Evolutionary conservation across 2,888 invertebrate species (phyloP), one percentile per base, ranked within the genome.

Genomic region (Diploptera punctata): DNA sequence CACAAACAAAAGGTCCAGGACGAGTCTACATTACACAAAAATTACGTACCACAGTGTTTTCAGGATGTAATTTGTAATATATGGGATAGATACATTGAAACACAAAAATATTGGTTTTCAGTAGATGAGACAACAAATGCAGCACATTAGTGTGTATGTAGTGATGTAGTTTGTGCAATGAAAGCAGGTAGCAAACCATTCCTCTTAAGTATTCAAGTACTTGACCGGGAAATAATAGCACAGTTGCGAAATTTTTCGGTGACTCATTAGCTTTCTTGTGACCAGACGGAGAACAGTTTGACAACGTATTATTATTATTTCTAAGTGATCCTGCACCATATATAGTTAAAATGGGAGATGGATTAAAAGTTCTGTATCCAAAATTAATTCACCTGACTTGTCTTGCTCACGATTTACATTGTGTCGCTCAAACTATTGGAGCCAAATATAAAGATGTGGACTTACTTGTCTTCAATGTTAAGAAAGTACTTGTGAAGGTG

Each of bases 281-380:
- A 1, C 3, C 52, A 52, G 52, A 18, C 18, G 3, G 3, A 21
- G 52, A 16, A 52, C 1, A 52, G 18, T 2, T 16, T 52, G 2
- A 52, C 52, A 52, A 52, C 18, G 52, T n/a, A n/a, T n/a, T 52
- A 52, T 3, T 2, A 52, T 52, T 52, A 52, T 52, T 52, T 52
- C 52, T 3, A 1, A 52, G 52, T 52, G 52, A 52, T 1, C 1
- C 1, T 52, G 52, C n/a, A n/a, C n/a, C n/a, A n/a, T n/a, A n/a
- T n/a, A n/a, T n/a, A n/a, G n/a, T n/a, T n/a, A n/a, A n/a, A 1
- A 1, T 18, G 16, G 18, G 10, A 2, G 10, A 52, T 2, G 10
- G 1, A 9, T 18, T 10, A 52, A 52, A 52, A 1, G 10, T 10
- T 1, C 18, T 52, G 16, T 1, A 1, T 18, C 10, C 52, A 21